phyloP scores from a whole-genome alignment of 1,140 invertebrate species.

The Pristionchus pacificus region DNA sequence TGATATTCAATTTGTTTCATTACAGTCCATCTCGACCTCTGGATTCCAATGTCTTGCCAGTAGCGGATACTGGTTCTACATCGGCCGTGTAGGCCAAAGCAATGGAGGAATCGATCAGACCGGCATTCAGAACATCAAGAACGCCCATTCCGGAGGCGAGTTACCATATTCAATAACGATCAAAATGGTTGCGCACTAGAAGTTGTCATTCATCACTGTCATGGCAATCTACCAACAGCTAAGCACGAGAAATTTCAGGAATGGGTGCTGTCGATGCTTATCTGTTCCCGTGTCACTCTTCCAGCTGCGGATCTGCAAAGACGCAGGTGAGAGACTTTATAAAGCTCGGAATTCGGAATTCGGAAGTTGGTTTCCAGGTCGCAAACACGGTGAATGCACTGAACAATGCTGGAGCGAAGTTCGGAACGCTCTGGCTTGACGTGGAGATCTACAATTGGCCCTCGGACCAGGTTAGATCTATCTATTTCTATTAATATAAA shows the following conservation, averaged over 20 bases:
- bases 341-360: neutral
- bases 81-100: constrained; percentile 31
- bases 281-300: constrained; percentile 38
- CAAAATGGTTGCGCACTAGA: neutral
- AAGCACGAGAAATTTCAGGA: constrained; percentile 15
- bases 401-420: constrained; percentile 30
- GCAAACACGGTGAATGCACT: constrained; percentile 33
- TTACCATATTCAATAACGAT: neutral
- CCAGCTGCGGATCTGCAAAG: constrained; percentile 27
- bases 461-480: constrained; percentile 28
- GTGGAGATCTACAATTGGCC: constrained; percentile 39
- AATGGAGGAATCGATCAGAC: constrained; percentile 20
- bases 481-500: too few relatives aligned
- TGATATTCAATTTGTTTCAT: too few relatives aligned
- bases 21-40: too few relatives aligned
- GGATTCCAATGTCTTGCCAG: constrained; percentile 31
- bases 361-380: constrained; percentile 21
- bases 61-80: constrained; percentile 36
- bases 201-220: too few relatives aligned
- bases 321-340: too few relatives aligned
- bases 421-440: constrained; percentile 45
- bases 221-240: too few relatives aligned
- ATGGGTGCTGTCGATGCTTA: constrained; percentile 37
- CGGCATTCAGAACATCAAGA: constrained; percentile 39
- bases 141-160: constrained; percentile 19